Base-by-base conservation (phyloP, 2,113 vertebrate genomes). In the Saguinus imperator region DNA sequence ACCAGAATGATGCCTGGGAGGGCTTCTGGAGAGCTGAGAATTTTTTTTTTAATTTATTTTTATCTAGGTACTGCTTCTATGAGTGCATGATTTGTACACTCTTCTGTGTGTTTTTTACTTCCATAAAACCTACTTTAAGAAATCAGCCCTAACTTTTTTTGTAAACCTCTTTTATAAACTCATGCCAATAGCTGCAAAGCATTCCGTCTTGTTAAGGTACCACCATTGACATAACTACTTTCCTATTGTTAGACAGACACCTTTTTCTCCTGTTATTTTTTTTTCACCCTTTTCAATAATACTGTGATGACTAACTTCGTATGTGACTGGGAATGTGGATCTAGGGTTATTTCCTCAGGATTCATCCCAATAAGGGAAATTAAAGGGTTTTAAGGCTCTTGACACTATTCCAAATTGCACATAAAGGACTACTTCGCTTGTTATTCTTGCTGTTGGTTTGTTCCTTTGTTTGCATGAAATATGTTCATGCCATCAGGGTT, bases 401-500 rank as follows among this genome's bases (percentile, higher is more conserved):
- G 6, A 12, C 50, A 5, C 25, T 57, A 16, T 73, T 86, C n/a
- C 52, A 68, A 64, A 58, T 17, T 1, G n/a, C 37, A 68, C 29
- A 8, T 12, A 35, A 25, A 73, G 17, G 29, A 25, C 17, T 37
- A 25, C 52, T 80, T 61, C 35, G 40, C 37, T n/a, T 68, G 40
- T 50, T 29, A 29, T 61, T 83, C 55, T 79, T 66, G 13, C 8
- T 52, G 57, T 20, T 40, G 21, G 55, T n/a, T 81, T 58, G 29
- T 50, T 18, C 72, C 32, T 82, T 93, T 97, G 90, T 91, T 79
- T 91, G 72, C 52, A 61, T 40, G 72, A 76, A 94, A 84, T 88
- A 95, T 84, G 52, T 76, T 72, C 82, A 43, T 3, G 2, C 75
- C 0, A 0, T 57, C 20, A 66, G 61, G 20, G 23, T 79, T 66